A percentile compares a stretch with the other conserved stretches of the same genome.
phyloP scores from a whole-genome alignment of 2,797 vertebrate genomes.

The Eupleurogrammus muticus region DNA sequence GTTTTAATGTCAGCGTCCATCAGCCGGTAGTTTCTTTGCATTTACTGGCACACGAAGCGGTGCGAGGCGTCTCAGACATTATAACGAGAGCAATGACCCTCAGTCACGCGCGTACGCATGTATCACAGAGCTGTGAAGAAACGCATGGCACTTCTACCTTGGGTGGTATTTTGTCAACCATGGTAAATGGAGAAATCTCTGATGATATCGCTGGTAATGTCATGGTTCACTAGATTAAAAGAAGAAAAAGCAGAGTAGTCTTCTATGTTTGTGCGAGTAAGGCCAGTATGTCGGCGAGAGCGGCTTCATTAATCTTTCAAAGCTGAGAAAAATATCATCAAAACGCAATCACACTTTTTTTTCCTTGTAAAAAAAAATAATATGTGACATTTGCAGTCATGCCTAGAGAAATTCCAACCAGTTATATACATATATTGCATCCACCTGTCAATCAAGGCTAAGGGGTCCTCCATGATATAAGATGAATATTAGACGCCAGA shows the following conservation, averaged over 20 bases:
- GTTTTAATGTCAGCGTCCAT: conserved; percentile 14
- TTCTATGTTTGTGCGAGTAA: too few species aligned
- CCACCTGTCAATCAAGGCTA: too few species aligned
- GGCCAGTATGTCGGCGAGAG: too few species aligned
- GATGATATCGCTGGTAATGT: not conserved
- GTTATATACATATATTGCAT: too few species aligned
- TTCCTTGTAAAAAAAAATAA: too few species aligned
- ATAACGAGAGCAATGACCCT: conserved; percentile 37
- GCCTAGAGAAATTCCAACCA: too few species aligned
- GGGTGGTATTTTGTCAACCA: conserved; percentile 27
- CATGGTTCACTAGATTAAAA: conserved; percentile 1
- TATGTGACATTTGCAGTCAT: too few species aligned
- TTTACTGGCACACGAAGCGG: conserved; percentile 20
- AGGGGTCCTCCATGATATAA: too few species aligned
- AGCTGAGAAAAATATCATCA: too few species aligned
- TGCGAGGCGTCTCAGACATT: conserved; percentile 16
- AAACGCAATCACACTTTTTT: too few species aligned
- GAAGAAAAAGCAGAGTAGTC: not conserved
- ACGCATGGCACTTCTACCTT: conserved; percentile 31
- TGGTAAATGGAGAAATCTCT: conserved; percentile 34
- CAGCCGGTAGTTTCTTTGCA: conserved; percentile 16
- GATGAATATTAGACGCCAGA: too few species aligned
- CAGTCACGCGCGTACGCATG: conserved; percentile 3
- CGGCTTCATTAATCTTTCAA: not conserved
- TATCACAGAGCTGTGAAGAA: conserved; percentile 34